Percentiles rank a stretch among this genome's conserved stretches.
These are phyloP conservation scores for Anguilla obscura DNA, from an alignment of 2,797 vertebrate genomes.

Conservation along the genomic window DNA sequence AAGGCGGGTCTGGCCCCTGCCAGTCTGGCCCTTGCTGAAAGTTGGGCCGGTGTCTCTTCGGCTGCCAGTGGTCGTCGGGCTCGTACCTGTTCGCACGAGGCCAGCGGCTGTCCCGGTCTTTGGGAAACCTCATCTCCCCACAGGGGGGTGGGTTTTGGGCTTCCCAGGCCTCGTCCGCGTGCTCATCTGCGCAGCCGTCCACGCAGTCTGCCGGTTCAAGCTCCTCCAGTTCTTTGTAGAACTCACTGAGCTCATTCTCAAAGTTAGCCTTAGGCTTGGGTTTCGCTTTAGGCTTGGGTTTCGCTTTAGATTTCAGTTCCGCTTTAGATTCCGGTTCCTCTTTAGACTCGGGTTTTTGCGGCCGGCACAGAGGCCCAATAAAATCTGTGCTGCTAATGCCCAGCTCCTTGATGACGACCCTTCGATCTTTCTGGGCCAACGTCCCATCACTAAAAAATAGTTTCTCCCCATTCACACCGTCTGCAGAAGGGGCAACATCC, in stretches of 20 bases:
- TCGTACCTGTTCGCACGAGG: constrained; percentile 55
- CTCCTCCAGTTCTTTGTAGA: constrained; percentile 74
- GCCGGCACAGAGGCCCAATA: constrained; percentile 68
- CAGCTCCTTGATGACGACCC: constrained; percentile 60
- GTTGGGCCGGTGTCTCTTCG: constrained; percentile 44
- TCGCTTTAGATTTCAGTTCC: neutral
- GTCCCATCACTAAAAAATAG: neutral
- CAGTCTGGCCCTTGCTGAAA: constrained; percentile 1
- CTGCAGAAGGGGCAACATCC: neutral
- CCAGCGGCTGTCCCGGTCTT: constrained; percentile 28
- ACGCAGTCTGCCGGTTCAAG: constrained; percentile 49
- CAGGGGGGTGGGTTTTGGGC: constrained; percentile 8
- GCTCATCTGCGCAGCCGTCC: neutral
- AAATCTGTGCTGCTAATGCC: constrained; percentile 68
- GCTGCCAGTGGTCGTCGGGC: constrained; percentile 53
- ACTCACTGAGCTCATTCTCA: constrained; percentile 67
- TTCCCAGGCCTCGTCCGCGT: neutral
- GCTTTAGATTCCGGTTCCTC: neutral
- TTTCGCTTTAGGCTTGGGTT: neutral
- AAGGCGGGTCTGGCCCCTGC: constrained; percentile 5
- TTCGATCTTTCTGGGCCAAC: constrained; percentile 33
- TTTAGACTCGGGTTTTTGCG: constrained; percentile 15
- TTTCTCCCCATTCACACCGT: neutral
- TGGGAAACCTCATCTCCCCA: neutral
- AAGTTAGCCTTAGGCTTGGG: constrained; percentile 43